Conservation (phyloP, 2,797 vertebrate species). For the Paratrypauchen microcephalus region DNA sequence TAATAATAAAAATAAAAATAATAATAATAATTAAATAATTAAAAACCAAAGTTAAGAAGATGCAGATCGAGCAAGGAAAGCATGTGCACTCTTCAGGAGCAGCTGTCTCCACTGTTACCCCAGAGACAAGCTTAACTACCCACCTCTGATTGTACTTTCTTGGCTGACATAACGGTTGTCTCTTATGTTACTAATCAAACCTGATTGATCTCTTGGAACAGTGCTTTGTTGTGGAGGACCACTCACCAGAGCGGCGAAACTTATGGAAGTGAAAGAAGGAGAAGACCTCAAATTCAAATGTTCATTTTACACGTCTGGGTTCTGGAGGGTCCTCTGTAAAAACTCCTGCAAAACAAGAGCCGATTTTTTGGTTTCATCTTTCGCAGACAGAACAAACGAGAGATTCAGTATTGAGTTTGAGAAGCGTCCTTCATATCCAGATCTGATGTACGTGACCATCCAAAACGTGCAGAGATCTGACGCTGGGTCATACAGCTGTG, state of each 20-base stretch:
- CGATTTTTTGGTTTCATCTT: neutral
- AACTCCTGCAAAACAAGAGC: fast-evolving
- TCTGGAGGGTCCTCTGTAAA: neutral
- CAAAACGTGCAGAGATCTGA: neutral
- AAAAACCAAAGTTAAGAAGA: no score
- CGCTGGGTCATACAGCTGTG: neutral
- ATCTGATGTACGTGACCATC: neutral
- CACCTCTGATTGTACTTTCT: no score
- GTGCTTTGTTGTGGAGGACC: neutral
- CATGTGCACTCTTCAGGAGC: no score
- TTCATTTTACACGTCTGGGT: neutral
- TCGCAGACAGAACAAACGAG: neutral
- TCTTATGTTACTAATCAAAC: neutral
- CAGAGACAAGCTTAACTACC: no score
- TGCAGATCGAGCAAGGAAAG: no score
- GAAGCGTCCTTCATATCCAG: neutral
- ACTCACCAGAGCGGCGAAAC: neutral
- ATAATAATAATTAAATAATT: no score
- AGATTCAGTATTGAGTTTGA: neutral
- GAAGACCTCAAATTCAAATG: neutral
- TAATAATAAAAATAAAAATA: no score
- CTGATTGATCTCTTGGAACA: neutral
- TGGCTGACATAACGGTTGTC: no score
- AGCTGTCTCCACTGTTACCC: no score
- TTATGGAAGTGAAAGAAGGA: neutral